These are phyloP conservation scores for Pachycephus smyrnensis DNA, from an alignment of 2,888 invertebrate species.

Conservation along the genomic window DNA sequence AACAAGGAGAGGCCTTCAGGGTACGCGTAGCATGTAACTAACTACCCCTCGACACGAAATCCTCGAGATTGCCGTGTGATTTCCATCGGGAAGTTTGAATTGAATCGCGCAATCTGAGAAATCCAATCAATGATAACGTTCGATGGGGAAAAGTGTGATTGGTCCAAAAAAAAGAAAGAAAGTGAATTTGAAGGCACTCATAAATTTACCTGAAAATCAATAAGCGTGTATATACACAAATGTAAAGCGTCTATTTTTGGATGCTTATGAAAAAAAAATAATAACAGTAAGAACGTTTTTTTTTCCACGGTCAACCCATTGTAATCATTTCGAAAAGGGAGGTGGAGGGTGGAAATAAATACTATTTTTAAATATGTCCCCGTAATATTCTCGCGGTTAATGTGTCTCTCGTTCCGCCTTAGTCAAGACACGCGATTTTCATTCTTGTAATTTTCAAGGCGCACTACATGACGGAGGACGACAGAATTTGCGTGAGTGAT, in stretches of 20 bases:
- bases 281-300: background rate
- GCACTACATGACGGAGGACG: slow-evolving; percentile 6
- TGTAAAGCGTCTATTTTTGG: background rate
- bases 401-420: background rate
- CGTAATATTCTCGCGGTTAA: background rate
- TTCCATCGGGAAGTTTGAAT: slow-evolving; percentile 59
- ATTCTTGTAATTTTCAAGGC: slow-evolving; percentile 22
- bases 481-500: slow-evolving; percentile 24
- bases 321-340: background rate
- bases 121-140: background rate
- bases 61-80: slow-evolving; percentile 51
- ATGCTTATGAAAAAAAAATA: background rate
- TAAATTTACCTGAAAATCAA: background rate
- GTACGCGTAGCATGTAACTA: slow-evolving; percentile 34
- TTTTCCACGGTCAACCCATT: background rate
- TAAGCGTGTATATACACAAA: background rate
- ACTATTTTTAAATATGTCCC: background rate
- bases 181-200: background rate
- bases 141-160: too few relatives aligned
- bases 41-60: slow-evolving; percentile 58
- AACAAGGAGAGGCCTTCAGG: slow-evolving; percentile 43
- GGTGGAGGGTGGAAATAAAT: background rate
- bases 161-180: background rate
- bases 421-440: slow-evolving; percentile 30
- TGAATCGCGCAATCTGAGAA: slow-evolving; percentile 34